These are phyloP conservation scores for Cephalopachus bancanus DNA, from an alignment of 2,797 vertebrate genomes.

Conservation along the genomic window DNA sequence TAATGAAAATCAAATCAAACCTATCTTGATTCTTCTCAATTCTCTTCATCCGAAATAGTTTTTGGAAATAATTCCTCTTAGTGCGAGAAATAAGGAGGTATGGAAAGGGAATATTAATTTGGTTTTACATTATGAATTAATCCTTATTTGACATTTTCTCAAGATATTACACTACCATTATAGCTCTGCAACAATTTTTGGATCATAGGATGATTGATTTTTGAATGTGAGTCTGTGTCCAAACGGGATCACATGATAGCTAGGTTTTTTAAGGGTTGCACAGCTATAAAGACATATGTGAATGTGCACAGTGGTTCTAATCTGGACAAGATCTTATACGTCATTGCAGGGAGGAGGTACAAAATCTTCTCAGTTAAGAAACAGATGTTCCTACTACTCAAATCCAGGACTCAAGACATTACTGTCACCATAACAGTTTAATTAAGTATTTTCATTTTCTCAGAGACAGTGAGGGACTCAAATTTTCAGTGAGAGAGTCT, in stretches of 20 bases:
- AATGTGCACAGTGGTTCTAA: not conserved
- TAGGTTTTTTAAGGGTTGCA: not conserved
- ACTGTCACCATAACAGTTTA: not conserved
- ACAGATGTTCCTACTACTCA: not conserved
- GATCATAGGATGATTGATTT: not conserved
- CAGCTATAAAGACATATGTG: not conserved
- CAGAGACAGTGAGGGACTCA: not conserved
- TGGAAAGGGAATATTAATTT: slow-evolving; percentile 37
- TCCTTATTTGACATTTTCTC: slow-evolving; percentile 29
- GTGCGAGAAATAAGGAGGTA: not conserved
- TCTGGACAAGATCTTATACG: not conserved
- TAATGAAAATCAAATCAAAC: not conserved
- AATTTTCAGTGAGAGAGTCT: not conserved
- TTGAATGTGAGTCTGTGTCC: not conserved
- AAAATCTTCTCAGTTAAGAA: not conserved
- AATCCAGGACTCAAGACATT: not conserved
- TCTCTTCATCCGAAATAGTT: not conserved
- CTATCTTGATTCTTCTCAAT: not conserved
- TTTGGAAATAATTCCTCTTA: not conserved
- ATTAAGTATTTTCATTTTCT: slow-evolving; percentile 32
- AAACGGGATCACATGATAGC: not conserved
- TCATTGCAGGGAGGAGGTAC: not conserved
- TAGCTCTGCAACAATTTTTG: slow-evolving; percentile 17
- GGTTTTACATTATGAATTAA: not conserved
- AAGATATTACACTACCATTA: not conserved